phyloP scores from a whole-genome alignment of 1,140 invertebrate species.

The Tribolium madens region DNA sequence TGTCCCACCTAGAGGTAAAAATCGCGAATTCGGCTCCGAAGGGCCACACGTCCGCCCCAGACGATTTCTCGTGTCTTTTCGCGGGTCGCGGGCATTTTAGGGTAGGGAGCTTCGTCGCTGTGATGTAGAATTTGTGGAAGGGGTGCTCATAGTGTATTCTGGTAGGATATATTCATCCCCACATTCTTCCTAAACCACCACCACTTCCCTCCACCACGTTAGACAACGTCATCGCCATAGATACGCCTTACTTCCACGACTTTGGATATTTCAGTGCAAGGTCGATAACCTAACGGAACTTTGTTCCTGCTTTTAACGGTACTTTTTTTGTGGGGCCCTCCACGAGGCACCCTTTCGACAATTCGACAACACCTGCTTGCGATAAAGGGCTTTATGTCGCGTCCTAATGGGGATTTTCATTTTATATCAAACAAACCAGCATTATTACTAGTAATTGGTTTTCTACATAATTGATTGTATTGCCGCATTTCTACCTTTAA shows the following conservation, averaged over 20 bases:
- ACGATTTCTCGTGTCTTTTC: slow-evolving; percentile 63
- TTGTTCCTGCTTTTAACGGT: slow-evolving; percentile 7
- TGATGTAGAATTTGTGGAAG: slow-evolving; percentile 66
- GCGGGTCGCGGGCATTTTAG: slow-evolving; percentile 64
- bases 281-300: slow-evolving; percentile 58
- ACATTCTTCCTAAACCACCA: slow-evolving; percentile 65
- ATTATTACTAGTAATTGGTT: neutral
- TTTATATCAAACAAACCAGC: neutral
- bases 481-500: neutral
- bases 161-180: slow-evolving; percentile 66
- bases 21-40: neutral
- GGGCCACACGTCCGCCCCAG: slow-evolving; percentile 50
- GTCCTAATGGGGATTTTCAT: neutral
- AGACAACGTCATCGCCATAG: slow-evolving; percentile 62
- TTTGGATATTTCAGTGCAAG: slow-evolving; percentile 54
- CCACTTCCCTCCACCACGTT: slow-evolving; percentile 65
- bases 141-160: slow-evolving; percentile 65
- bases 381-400: neutral
- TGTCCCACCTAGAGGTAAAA: neutral
- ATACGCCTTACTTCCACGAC: slow-evolving; percentile 56
- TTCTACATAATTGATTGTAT: neutral
- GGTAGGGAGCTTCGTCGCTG: slow-evolving; percentile 67
- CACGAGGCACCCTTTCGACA: neutral
- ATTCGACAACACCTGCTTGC: neutral
- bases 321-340: neutral